Evolutionary conservation across 2,888 invertebrate species (phyloP), one percentile per base, ranked within the genome.

Genomic region (Hedya salicella): DNA sequence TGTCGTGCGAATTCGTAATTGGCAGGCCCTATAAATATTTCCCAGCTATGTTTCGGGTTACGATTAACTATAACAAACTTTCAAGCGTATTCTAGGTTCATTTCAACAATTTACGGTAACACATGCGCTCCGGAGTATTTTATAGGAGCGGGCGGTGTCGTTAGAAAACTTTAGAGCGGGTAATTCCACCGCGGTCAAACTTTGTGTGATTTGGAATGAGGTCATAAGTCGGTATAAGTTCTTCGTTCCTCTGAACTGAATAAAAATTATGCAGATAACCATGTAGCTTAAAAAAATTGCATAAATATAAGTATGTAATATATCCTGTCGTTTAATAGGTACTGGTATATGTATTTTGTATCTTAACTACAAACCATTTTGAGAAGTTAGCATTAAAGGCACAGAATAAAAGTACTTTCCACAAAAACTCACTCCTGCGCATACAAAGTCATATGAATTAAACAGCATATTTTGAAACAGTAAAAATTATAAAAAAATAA

Each of bases 1-100:
- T 87, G 89, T 81, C 77, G 77, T 77, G 75, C 80, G 81, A 86
- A 87, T 84, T 82, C 74, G 83, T 87, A 87, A 87, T 88, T 86
- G 82, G 85, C 78, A 78, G 75, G 71, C 72, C 80, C 80, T 80
- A 82, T 85, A 84, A 85, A 86, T 84, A 86, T 82, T 81, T 82
- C 75, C 74, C 71, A 68, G 71, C 70, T 75, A 78, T 70, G 73
- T 72, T 77, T 68, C 66, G 73, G 72, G 72, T 70, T 67, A 70
- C 71, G 68, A 70, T 70, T 69, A 71, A 68, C 71, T 69, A 74
- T 60, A 50, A 49, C 63, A 49, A 68, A 67, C 50, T 59, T 64
- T 11, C 44, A 52, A 59, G 25, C 36, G 3, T 25, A 52, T 46
- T 46, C 40, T 57, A 50, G 52, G 59, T 30, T 46, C n/a, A 65